phyloP scores from a whole-genome alignment of 2,888 invertebrate species.

The Tinea trinotella region DNA sequence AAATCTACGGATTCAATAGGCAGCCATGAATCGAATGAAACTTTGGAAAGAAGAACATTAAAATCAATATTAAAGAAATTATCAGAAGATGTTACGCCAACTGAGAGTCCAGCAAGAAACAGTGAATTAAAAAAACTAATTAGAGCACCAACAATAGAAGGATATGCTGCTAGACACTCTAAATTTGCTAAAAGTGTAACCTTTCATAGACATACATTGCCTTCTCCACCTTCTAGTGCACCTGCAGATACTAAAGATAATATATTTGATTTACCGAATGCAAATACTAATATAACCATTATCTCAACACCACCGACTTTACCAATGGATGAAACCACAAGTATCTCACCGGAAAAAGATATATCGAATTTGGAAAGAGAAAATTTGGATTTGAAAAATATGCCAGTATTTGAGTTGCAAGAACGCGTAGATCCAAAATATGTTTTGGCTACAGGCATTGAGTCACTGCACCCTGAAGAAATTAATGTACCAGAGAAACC shows the following conservation, averaged over 20 bases:
- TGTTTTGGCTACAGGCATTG: slow-evolving; percentile 37
- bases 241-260: slow-evolving; percentile 44
- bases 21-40: slow-evolving; percentile 79
- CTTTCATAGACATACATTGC: slow-evolving; percentile 87
- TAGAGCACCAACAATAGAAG: slow-evolving; percentile 88
- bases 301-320: slow-evolving; percentile 32
- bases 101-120: slow-evolving; percentile 57
- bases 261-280: slow-evolving; percentile 50
- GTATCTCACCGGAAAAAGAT: slow-evolving; percentile 4
- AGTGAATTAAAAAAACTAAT: slow-evolving; percentile 79
- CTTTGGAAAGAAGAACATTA: slow-evolving; percentile 83
- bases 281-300: slow-evolving; percentile 26
- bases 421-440: slow-evolving; percentile 44
- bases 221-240: slow-evolving; percentile 80
- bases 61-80: slow-evolving; percentile 90
- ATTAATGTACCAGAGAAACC: slow-evolving; percentile 72
- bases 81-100: slow-evolving; percentile 76
- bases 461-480: slow-evolving; percentile 60
- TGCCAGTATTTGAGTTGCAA: slow-evolving; percentile 42
- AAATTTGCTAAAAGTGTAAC: slow-evolving; percentile 92
- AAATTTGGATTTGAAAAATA: slow-evolving; percentile 39
- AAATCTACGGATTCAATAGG: slow-evolving; percentile 53
- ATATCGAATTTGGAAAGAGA: slow-evolving; percentile 24
- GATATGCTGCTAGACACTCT: slow-evolving; percentile 89
- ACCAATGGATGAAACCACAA: background rate